phyloP scores from a whole-genome alignment of 2,797 vertebrate genomes.

The Semotilus atromaculatus region DNA sequence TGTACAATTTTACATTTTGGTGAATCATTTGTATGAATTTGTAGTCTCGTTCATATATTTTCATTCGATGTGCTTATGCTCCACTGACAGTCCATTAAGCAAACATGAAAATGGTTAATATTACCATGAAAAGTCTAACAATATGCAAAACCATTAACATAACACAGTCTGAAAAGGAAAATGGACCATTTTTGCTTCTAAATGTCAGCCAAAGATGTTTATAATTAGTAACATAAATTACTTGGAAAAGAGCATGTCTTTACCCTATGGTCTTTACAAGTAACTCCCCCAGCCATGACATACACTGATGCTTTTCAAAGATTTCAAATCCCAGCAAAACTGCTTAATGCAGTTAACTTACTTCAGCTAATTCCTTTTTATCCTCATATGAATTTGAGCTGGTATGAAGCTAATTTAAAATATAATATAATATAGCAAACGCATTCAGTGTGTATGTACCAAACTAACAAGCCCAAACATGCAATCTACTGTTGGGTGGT shows the following conservation, averaged over 20 bases:
- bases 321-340: background rate
- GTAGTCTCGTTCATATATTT: background rate
- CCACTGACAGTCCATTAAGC: background rate
- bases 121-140: background rate
- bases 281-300: background rate
- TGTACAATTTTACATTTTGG: background rate
- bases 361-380: background rate
- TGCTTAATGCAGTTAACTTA: background rate
- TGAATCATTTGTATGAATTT: background rate
- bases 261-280: background rate
- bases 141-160: background rate
- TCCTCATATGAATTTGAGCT: background rate
- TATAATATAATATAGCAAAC: too few relatives aligned
- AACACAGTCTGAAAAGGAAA: background rate
- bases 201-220: background rate
- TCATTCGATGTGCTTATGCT: background rate
- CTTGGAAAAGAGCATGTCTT: background rate
- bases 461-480: slow-evolving; percentile 35
- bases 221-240: background rate
- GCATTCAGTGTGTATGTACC: background rate
- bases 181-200: background rate
- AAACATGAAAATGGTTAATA: background rate
- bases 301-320: background rate
- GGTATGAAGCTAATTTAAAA: background rate
- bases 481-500: slow-evolving; percentile 1